Base-by-base conservation (phyloP, 2,113 vertebrate genomes). In the Campylorhamphus procurvoides region DNA sequence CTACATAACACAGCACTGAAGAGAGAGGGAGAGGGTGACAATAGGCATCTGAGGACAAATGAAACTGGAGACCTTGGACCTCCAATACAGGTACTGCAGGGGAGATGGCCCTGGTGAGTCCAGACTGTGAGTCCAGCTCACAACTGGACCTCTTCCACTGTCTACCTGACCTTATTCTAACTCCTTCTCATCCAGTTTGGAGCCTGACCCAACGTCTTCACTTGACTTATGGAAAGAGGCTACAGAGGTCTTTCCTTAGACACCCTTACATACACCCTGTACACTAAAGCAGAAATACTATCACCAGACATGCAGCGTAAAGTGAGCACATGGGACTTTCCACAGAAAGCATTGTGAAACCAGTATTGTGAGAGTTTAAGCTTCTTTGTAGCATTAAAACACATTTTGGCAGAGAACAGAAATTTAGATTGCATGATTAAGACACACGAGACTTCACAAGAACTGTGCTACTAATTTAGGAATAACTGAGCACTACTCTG, bases 311-410 rank as follows among this genome's bases (percentile, higher is more conserved):
- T 2, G 9, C 46, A 69, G 63, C 0, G 0, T 5, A 6, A 46
- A 71, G 53, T 2, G 22, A 89, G 46, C 52, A 72, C 60, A n/a
- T 0, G 53, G 71, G 75, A 46, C 50, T 90, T 90, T 77, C 72
- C 79, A 84, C 64, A 88, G 50, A 86, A 77, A 90, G 55, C 6
- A 37, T 68, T 93, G 77, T 68, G 92, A 94, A 95, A 96, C n/a
- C 47, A 68, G 47, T 16, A 55, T 18, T 66, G 59, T 20, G 17
- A 71, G 82, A 93, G 50, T 9, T 16, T 3, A 77, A 84, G 72
- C 11, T 92, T 77, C 80, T 92, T 59, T 76, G 80, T 10, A 92
- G 72, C 90, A 63, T 47, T 86, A 71, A 84, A 90, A 78, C 8
- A 37, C 4, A 2, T 84, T 90, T 71, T 95, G 88, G 94, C 83